Percentiles rank a stretch among this genome's conserved stretches.
Conservation (phyloP, 92 coral and sea anemone genomes). For the Parazoanthus atlanticus region DNA sequence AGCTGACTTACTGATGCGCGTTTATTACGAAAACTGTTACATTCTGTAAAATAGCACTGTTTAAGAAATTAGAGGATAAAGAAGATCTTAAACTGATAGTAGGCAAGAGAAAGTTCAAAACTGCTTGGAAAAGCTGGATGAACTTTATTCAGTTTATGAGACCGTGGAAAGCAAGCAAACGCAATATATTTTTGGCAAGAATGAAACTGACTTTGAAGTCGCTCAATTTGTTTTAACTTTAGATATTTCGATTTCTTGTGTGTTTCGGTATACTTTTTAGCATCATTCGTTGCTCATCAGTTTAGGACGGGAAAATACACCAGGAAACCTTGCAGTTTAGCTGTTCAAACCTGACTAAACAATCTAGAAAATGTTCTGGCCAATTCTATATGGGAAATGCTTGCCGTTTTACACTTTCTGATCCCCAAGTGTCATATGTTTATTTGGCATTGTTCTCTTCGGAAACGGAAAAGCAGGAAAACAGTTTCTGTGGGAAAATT, state of each 20-base stretch:
- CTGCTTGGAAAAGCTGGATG: too few relatives aligned
- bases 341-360: neutral
- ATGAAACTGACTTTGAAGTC: too few relatives aligned
- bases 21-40: neutral
- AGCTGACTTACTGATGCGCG: neutral
- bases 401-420: neutral
- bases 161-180: too few relatives aligned
- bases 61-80: neutral
- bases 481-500: slow-evolving; percentile 30
- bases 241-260: too few relatives aligned
- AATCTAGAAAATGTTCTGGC: neutral
- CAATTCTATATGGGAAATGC: slow-evolving; percentile 7
- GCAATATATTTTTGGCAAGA: too few relatives aligned
- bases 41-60: neutral
- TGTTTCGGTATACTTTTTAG: neutral
- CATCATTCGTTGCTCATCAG: neutral
- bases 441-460: slow-evolving; percentile 4
- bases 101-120: neutral
- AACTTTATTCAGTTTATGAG: too few relatives aligned
- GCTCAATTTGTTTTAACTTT: neutral
- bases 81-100: too few relatives aligned
- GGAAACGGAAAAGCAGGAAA: slow-evolving; percentile 38
- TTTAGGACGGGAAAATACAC: neutral
- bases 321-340: too few relatives aligned
- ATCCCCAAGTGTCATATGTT: neutral